Base-by-base conservation (phyloP, 2,797 vertebrate genomes). In the Malurus leucopterus region DNA sequence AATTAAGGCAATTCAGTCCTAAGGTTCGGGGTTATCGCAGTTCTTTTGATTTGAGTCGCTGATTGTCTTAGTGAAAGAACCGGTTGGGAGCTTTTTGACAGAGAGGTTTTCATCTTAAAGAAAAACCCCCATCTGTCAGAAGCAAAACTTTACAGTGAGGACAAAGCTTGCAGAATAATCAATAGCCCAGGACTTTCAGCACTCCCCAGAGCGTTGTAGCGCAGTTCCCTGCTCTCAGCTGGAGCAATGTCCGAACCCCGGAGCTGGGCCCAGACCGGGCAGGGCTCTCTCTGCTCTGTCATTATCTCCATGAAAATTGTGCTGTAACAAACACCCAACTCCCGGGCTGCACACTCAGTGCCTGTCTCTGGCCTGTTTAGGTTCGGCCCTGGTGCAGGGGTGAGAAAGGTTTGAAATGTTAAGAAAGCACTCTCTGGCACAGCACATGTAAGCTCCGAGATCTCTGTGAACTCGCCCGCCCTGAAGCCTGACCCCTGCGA, bases 1-100 rank as follows among this genome's bases (percentile, higher is more conserved):
- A 95, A 92, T 95, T 95, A 94, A 95, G 74, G 82, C 87, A 95
- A 93, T 94, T 95, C 89, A 94, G 93, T 84, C 95, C 91, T 76
- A 62, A 88, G 90, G 93, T 86, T 95, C 58, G 40, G 72, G 92
- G 85, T 95, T 95, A 94, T 90, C 15, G 1, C 83, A 73, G 73
- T 76, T 88, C 92, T 93, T 95, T 92, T 93, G 83, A 95, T 93
- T 94, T 78, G 54, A 92, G 87, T 51, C 16, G 1, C 74, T 94
- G 91, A 94, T 94, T 95, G 87, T 94, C 87, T 90, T 91, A 88
- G 61, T 86, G 87, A 93, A 92, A 93, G 75, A 90, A 58, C 46
- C 91, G 61, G 69, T 68, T 72, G 78, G 71, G 75, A 90, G 44
- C 51, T 92, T 92, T 95, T 94, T 95, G 90, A 93, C 91, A 92